Evolutionary conservation across 2,113 vertebrate species (phyloP), one percentile per base, ranked within the genome.

Genomic region (Tautogolabrus adspersus): DNA sequence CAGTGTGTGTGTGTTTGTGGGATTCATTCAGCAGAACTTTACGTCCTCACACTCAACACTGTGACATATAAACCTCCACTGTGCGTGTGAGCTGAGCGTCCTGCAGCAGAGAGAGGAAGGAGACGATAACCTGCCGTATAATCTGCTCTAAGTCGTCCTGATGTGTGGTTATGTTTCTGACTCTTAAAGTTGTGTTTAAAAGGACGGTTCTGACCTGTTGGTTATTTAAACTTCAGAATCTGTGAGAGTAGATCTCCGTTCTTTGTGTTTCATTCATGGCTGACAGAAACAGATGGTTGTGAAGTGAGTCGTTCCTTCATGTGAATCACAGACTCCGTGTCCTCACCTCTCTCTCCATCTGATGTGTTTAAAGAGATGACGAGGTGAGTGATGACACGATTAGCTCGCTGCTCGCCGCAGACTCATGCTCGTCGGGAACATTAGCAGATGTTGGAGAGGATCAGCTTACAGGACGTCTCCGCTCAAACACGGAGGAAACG

Each of bases 21-120:
- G 59, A 78, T 65, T 78, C 66, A 64, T 26, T 30, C 54, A 52
- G 42, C 60, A 57, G 74, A 68, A 16, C 59, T 71, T 56, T 47
- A 44, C 30, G 15, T 70, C 67, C 52, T 68, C 54, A 15, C 26
- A 15, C 16, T 58, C 55, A 21, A 66, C 73, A 13, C 61, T 18
- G n/a, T 60, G 40, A 65, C 72, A 59, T 63, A 42, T 12, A 22
- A 22, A 37, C 42, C 26, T 59, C 21, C 34, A 15, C 22, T 49
- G 54, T 42, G 44, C 22, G 76, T 19, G 59, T 19, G 49, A 47
- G 37, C n/a, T 22, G 42, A 26, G 46, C 44, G n/a, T 34, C 71
- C 60, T 44, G 49, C 54, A 34, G 72, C 40, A 4, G n/a, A 55
- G 30, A 47, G 21, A 23, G 13, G 42, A 16, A 55, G 9, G 10